Percentiles rank a stretch among this genome's conserved stretches.
Evolutionary conservation across 2,113 vertebrate genomes (phyloP).

Genomic region (Alligator sinensis): DNA sequence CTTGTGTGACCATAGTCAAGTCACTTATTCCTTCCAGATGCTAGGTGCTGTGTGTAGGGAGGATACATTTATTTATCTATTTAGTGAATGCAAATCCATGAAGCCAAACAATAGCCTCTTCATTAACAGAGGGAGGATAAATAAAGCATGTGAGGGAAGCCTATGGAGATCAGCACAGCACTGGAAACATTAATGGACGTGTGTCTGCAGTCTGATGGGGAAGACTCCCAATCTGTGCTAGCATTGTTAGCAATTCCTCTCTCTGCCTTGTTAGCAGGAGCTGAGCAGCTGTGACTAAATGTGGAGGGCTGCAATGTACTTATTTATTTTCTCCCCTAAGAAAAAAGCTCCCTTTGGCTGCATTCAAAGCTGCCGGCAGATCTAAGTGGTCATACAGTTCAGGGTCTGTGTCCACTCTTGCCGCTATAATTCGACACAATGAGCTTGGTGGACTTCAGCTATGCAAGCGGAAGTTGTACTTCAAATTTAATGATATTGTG

Average conservation of each 20-base stretch:
- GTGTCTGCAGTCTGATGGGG: background rate
- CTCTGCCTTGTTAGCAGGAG: background rate
- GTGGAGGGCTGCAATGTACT: background rate
- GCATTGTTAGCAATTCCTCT: background rate
- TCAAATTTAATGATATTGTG: background rate
- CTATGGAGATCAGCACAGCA: too few relatives aligned
- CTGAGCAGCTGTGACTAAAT: background rate
- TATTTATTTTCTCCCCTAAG: background rate
- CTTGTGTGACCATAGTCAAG: background rate
- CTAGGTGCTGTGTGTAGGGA: background rate
- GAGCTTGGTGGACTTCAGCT: background rate
- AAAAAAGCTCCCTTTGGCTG: background rate
- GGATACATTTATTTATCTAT: background rate
- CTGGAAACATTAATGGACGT: too few relatives aligned
- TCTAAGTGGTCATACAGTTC: background rate
- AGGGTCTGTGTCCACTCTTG: background rate
- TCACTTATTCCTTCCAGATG: background rate
- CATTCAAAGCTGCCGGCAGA: background rate
- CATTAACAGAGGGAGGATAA: too few relatives aligned
- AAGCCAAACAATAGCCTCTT: background rate
- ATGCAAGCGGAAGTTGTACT: background rate
- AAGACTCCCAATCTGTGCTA: background rate
- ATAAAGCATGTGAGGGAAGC: too few relatives aligned
- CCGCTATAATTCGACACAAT: background rate
- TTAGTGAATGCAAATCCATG: too few relatives aligned